Percentiles rank a stretch among this genome's conserved stretches.
These are phyloP conservation scores for Dynastes tityus DNA, from an alignment of 2,888 invertebrate species.

Conservation along the genomic window DNA sequence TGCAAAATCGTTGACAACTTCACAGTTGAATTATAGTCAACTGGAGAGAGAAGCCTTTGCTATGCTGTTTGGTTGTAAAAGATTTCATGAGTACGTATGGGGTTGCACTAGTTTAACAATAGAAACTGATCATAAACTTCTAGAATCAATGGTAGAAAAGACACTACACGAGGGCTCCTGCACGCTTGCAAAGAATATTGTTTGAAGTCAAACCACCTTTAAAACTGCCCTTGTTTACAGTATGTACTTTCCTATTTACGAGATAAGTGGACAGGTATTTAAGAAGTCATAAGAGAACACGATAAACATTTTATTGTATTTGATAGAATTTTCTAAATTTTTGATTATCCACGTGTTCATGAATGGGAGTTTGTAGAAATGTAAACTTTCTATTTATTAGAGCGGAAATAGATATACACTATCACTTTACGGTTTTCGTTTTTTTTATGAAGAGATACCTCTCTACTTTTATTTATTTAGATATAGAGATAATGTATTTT, in stretches of 20 bases:
- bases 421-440: not conserved
- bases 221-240: no score
- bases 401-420: conserved; percentile 1
- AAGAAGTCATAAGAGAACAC: not conserved
- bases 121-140: no score
- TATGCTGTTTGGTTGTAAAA: no score
- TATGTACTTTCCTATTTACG: not conserved
- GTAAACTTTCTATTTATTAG: not conserved
- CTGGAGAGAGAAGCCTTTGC: no score
- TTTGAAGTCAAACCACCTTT: no score
- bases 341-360: not conserved
- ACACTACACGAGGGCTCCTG: no score
- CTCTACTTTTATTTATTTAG: not conserved
- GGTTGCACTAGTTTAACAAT: no score
- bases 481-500: not conserved
- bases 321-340: not conserved
- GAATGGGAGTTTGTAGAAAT: not conserved
- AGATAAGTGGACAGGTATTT: not conserved
- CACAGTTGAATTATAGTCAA: no score
- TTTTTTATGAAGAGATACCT: not conserved
- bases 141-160: no score
- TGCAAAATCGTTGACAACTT: no score
- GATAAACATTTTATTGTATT: not conserved
- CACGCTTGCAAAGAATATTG: no score
- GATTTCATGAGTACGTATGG: no score